Conservation (phyloP, 1,140 invertebrate species). For the Notospermus geniculatus region DNA sequence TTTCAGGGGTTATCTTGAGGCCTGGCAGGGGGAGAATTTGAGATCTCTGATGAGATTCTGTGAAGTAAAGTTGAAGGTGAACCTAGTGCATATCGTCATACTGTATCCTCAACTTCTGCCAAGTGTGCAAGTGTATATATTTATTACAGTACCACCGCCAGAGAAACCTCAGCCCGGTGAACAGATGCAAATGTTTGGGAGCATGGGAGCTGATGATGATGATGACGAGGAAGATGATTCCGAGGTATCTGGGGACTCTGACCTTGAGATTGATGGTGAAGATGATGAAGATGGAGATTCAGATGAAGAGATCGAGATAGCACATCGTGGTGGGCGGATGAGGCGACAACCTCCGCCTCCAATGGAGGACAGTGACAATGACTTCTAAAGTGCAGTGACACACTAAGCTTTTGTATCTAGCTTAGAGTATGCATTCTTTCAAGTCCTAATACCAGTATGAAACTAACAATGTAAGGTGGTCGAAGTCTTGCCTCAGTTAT, state of each 20-base stretch:
- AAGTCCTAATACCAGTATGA: no score
- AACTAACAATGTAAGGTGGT: no score
- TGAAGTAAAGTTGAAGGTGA: background rate
- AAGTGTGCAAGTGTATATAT: background rate
- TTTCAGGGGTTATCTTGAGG: no score
- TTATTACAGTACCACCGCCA: constrained; percentile 16
- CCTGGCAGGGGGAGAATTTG: background rate
- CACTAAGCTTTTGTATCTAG: no score
- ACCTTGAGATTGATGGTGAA: constrained; percentile 43
- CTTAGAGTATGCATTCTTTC: no score
- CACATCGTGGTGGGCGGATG: background rate
- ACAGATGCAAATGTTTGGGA: background rate
- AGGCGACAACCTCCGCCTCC: constrained; percentile 1
- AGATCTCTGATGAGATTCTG: background rate
- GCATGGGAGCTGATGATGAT: constrained; percentile 8
- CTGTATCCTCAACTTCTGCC: background rate
- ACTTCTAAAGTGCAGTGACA: constrained; percentile 35
- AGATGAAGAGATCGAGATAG: constrained; percentile 21
- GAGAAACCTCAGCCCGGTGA: background rate
- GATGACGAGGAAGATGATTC: constrained; percentile 15
- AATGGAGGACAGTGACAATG: constrained; percentile 46
- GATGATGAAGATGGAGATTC: constrained; percentile 35
- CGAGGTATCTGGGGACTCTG: constrained; percentile 35
- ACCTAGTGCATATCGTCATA: background rate
- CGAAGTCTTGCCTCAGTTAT: no score